A percentile compares a stretch with the other conserved stretches of the same genome.
These are phyloP conservation scores for Lepus oiostolus DNA, from an alignment of 2,797 vertebrate genomes.

Conservation along the genomic window DNA sequence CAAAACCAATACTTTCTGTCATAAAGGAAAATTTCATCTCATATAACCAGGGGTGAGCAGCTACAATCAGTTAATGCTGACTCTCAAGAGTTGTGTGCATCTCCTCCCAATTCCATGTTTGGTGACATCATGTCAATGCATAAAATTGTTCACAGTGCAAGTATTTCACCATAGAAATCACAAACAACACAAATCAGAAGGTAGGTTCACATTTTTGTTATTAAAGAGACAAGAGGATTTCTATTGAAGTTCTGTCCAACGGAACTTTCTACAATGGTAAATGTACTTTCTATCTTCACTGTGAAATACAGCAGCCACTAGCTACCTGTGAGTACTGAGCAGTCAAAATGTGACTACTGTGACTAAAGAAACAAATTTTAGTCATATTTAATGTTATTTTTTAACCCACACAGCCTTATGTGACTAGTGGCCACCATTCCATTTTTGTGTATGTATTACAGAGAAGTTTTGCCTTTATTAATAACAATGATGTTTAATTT, in stretches of 20 bases:
- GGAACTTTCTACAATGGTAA: background rate
- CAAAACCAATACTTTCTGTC: background rate
- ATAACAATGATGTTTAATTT: conserved; percentile 48
- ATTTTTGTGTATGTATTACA: background rate
- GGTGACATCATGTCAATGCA: background rate
- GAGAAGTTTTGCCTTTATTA: conserved; percentile 72
- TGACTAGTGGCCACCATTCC: background rate
- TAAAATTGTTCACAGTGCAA: background rate
- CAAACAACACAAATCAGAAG: background rate
- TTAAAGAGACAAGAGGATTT: background rate
- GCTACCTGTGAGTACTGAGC: background rate
- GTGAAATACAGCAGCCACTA: background rate
- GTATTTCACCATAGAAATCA: background rate
- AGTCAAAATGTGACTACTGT: background rate
- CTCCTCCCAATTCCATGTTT: background rate
- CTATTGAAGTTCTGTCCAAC: background rate
- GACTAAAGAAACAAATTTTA: background rate
- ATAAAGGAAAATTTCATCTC: background rate
- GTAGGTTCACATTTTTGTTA: background rate
- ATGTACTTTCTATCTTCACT: background rate
- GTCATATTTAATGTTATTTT: background rate
- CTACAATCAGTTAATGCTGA: background rate
- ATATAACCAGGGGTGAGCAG: background rate
- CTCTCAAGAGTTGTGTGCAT: background rate
- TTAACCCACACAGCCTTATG: background rate